phyloP scores from a whole-genome alignment of 2,113 vertebrate species.

The Gracilinanus agilis region DNA sequence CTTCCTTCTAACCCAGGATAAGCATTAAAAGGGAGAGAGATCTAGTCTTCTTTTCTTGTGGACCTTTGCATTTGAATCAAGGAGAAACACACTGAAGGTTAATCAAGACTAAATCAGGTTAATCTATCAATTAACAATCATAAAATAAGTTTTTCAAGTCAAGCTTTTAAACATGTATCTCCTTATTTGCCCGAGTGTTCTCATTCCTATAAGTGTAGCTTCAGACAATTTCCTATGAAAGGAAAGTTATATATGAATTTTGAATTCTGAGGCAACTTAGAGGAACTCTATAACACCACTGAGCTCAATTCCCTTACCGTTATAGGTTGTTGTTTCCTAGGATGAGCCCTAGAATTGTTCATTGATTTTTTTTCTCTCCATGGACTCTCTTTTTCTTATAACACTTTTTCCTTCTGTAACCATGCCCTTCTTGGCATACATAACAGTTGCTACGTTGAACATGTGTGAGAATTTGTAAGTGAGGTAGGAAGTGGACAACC shows the following conservation, averaged over 20 bases:
- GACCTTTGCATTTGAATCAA: neutral
- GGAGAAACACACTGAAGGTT: neutral
- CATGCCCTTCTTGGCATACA: conserved; percentile 25
- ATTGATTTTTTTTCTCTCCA: conserved; percentile 30
- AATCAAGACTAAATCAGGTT: neutral
- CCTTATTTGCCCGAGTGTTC: conserved; percentile 4
- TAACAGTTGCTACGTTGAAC: conserved; percentile 35
- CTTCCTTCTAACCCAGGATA: neutral
- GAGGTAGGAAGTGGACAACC: conserved; percentile 52
- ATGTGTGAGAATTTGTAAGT: conserved; percentile 55
- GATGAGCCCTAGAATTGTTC: conserved; percentile 6
- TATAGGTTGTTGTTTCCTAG: conserved; percentile 17
- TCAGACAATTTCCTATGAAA: conserved; percentile 36
- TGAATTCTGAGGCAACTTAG: conserved; percentile 37
- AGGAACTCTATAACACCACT: neutral
- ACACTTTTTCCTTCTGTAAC: conserved; percentile 26
- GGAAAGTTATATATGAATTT: neutral
- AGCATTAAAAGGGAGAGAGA: neutral
- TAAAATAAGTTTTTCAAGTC: neutral
- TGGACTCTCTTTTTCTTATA: conserved; percentile 48
- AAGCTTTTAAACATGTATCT: neutral
- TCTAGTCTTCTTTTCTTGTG: neutral
- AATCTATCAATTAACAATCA: neutral
- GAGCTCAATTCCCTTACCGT: neutral
- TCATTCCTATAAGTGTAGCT: neutral